These are phyloP conservation scores for Tinea semifulvella DNA, from an alignment of 2,888 invertebrate species.

Conservation along the genomic window DNA sequence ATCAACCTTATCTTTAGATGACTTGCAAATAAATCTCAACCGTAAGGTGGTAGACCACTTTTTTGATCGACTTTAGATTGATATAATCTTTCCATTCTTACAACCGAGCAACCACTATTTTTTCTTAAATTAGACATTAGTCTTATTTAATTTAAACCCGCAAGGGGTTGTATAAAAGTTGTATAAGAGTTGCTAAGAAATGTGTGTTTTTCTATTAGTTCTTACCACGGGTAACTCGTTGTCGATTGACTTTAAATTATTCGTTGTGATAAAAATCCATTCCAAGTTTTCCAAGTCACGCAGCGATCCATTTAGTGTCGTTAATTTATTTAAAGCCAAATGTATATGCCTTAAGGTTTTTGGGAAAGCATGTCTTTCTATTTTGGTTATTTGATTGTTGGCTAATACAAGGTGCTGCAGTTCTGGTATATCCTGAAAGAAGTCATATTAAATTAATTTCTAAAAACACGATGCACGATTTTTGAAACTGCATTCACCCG, in stretches of 20 bases:
- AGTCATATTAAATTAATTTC: background rate
- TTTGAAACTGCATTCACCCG: no score
- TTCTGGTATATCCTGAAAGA: slow-evolving; percentile 54
- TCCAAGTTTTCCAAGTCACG: slow-evolving; percentile 75
- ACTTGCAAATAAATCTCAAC: no score
- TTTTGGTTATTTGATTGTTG: slow-evolving; percentile 77
- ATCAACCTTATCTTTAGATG: no score
- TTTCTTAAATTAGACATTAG: no score
- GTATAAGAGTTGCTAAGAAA: no score
- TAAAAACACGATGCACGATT: background rate
- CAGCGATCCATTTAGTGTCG: slow-evolving; percentile 79
- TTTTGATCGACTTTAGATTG: no score
- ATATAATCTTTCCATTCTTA: no score
- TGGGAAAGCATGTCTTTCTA: slow-evolving; percentile 78
- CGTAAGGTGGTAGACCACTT: no score
- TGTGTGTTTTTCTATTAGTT: no score
- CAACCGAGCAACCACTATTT: no score
- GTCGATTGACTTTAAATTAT: slow-evolving; percentile 77
- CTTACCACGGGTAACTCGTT: slow-evolving; percentile 77
- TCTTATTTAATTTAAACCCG: no score
- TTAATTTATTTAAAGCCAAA: slow-evolving; percentile 78
- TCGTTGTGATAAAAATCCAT: slow-evolving; percentile 82
- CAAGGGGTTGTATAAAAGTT: no score
- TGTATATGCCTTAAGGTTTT: slow-evolving; percentile 74
- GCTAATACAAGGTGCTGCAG: slow-evolving; percentile 76